Percentiles rank a stretch among this genome's conserved stretches.
Conservation (phyloP, 2,797 vertebrate species). For the Coregonus ussuriensis region DNA sequence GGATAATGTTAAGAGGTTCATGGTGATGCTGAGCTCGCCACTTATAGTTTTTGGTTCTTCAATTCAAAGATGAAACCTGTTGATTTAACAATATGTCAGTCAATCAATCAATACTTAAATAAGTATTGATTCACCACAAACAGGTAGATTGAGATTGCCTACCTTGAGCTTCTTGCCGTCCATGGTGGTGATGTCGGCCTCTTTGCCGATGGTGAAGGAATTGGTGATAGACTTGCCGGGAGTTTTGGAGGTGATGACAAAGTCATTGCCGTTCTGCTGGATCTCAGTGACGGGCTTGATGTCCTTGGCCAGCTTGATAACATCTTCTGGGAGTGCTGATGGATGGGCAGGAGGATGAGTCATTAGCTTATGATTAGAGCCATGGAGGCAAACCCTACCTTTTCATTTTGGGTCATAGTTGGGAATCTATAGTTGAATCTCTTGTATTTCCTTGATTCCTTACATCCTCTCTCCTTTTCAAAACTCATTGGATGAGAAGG, state of each 20-base stretch:
- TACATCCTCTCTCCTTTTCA: no score
- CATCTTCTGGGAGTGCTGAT: constrained; percentile 81
- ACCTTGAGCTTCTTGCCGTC: constrained; percentile 77
- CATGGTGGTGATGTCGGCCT: constrained; percentile 87
- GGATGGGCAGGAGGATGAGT: background rate
- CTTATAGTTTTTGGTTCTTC: no score
- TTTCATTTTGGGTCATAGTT: background rate
- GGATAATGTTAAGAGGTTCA: no score
- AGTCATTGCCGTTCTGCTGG: constrained; percentile 85
- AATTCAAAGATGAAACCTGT: background rate
- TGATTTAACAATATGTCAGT: background rate
- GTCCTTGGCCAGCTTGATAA: constrained; percentile 86
- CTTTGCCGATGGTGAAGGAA: constrained; percentile 87
- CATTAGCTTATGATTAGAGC: background rate
- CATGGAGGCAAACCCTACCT: background rate
- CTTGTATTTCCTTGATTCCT: no score
- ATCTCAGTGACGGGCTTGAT: constrained; percentile 87
- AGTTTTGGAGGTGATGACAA: constrained; percentile 86
- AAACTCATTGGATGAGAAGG: no score
- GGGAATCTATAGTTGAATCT: background rate
- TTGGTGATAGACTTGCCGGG: constrained; percentile 85
- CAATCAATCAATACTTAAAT: background rate
- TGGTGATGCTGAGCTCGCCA: no score
- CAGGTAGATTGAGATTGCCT: background rate
- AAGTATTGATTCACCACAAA: background rate